phyloP scores from a whole-genome alignment of 2,797 vertebrate genomes.

The Sebastes itinus region DNA sequence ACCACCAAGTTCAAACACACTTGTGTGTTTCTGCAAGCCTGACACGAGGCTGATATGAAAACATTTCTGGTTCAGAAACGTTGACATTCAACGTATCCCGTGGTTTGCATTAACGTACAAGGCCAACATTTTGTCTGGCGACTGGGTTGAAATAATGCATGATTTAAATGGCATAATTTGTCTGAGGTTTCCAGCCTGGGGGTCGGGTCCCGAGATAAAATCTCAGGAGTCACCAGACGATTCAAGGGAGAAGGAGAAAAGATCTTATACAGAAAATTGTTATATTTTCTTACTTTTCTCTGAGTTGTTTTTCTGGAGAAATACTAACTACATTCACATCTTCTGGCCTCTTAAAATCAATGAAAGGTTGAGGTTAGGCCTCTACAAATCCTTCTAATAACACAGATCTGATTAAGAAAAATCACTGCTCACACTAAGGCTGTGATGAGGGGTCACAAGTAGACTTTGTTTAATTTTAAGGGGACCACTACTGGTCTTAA shows the following conservation, averaged over 20 bases:
- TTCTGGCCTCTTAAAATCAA: background rate
- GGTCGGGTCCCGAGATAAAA: background rate
- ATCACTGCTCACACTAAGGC: background rate
- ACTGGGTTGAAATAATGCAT: background rate
- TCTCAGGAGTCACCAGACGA: too few species aligned
- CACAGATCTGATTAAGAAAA: background rate
- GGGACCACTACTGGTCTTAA: background rate
- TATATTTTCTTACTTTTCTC: too few species aligned
- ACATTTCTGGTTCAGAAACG: background rate
- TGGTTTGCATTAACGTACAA: background rate
- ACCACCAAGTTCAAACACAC: background rate
- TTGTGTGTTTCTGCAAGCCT: background rate
- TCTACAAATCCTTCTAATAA: background rate
- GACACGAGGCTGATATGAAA: background rate
- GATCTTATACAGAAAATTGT: too few species aligned
- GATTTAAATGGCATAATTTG: background rate
- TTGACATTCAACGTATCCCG: background rate
- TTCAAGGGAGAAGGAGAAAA: too few species aligned
- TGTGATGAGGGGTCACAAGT: background rate
- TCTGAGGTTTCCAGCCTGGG: background rate
- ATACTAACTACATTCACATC: background rate
- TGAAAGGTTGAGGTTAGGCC: background rate
- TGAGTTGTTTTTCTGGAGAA: background rate
- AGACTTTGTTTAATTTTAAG: background rate
- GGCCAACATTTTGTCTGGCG: background rate